Evolutionary conservation across 2,888 invertebrate species (phyloP), one percentile per base, ranked within the genome.

Genomic region (Caenorhabditis virilis): DNA sequence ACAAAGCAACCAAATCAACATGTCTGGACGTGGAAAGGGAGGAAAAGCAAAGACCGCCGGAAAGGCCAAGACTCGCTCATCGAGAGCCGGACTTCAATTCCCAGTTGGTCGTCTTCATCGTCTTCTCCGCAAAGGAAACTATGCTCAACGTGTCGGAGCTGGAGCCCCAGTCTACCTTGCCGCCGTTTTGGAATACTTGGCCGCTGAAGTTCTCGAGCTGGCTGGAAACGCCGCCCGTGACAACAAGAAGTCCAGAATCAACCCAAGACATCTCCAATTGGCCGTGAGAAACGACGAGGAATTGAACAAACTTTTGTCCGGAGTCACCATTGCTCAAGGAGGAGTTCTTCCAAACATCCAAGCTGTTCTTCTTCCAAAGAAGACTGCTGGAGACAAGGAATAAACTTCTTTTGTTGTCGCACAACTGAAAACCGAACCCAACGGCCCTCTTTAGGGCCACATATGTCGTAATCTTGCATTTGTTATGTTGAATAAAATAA

Each of bases 271-370:
- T 65, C 61, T 79, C 35, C 79, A 78, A 56, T 64, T 79, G 45
- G 79, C 79, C 41, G 78, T 79, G 54, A 70, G 79, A 45, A 79
- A 79, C 66, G 79, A 79, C 74, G 79, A 79, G 51, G 79, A 79
- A 63, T 52, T 79, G 69, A 79, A 79, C 77, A 79, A 78, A 61
- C 68, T 78, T 41, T 72, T 79, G 50, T 59, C 76, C 49, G 89
- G 90, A 39, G 91, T 91, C 1, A 91, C 90, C n/a, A 91, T 92
- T 80, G 89, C 91, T 25, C 89, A 91, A 84, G 91, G 91, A 56
- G 92, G 91, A 76, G 91, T 91, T 0, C 83, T 92, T 79, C 77
- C 75, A 54, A 77, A 76, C 78, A 79, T 79, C 69, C 74, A 79
- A 57, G 74, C 79, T 54, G 66, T 72, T 35, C 69, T 79, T 36